phyloP scores from a whole-genome alignment of 2,797 vertebrate genomes.

The Hydrolagus colliei region DNA sequence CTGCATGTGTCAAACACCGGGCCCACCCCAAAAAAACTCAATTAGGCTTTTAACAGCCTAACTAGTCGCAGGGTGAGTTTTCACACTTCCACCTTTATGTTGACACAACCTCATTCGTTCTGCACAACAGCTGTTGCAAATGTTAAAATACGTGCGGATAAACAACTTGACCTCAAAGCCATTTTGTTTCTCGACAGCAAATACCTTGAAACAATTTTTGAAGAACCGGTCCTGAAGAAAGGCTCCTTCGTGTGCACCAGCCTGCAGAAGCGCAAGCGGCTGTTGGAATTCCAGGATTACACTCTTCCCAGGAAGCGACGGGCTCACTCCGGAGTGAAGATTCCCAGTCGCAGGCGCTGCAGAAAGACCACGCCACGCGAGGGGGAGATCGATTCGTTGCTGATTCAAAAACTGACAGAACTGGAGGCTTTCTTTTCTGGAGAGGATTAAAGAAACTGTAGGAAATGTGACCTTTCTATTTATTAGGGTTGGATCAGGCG shows the following conservation, averaged over 20 bases:
- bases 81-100: no score
- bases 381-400: conserved; percentile 73
- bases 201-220: conserved; percentile 91
- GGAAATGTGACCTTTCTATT: conserved; percentile 29
- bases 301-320: conserved; percentile 79
- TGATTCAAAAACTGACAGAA: conserved; percentile 80
- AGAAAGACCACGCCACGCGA: conserved; percentile 62
- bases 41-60: no score
- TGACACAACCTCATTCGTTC: no score
- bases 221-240: conserved; percentile 86
- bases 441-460: conserved; percentile 50
- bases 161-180: no score
- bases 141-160: no score
- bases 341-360: conserved; percentile 59
- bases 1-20: no score
- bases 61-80: no score
- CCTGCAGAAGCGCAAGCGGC: conserved; percentile 81
- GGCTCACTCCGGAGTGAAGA: conserved; percentile 53
- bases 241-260: conserved; percentile 77
- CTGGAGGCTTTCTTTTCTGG: conserved; percentile 76
- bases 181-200: conserved; percentile 45
- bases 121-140: no score
- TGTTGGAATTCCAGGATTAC: conserved; percentile 87
- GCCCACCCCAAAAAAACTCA: no score
- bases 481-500: neutral